Base-by-base conservation (phyloP, 1,140 invertebrate species). In the Atta cephalotes region DNA sequence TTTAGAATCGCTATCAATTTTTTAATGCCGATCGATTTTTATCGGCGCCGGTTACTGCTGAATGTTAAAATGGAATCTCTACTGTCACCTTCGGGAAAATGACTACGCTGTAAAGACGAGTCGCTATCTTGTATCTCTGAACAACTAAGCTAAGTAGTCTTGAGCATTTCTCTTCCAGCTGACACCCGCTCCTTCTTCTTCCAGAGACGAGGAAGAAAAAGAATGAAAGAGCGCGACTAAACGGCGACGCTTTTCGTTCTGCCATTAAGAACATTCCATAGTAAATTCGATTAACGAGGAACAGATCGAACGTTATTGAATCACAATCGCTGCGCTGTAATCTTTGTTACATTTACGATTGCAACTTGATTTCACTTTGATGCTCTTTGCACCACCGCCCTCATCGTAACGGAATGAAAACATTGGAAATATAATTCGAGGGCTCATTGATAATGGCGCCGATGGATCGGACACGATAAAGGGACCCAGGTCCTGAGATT, bases 241-340 rank as follows among this genome's bases (percentile, higher is more conserved):
- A 74, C 56, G 71, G 18, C 45, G 45, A 21, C 39, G 28, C 21
- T 18, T 18, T 25, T 0, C 70, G 62, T 74, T 58, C 45, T 35
- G 18, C 68, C 56, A 77, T 87, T 76, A 79, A 45, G 31, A 28
- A 16, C 16, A 35, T 25, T 77, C 68, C 31, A 79, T 85, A 84
- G 79, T 76, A 79, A 91, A 92, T 92, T 92, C 91, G 88, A 92
- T 92, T 92, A 92, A 85, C 87, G 80, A 74, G 66, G 74, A 86
- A 90, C 89, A 90, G 88, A 87, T 91, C 68, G 89, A 60, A 65
- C 85, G 80, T 89, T 91, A 92, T 91, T 92, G 91, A 92, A 92
- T 92, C 86, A 86, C 56, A 86, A 89, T 80, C 86, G 56, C 62
- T 56, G 58, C 74, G 56, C 80, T 72, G 86, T 89, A 70, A 85